Evolutionary conservation across 2,797 vertebrate genomes (phyloP), one percentile per base, ranked within the genome.

Genomic region (Acrocephalus scirpaceus): DNA sequence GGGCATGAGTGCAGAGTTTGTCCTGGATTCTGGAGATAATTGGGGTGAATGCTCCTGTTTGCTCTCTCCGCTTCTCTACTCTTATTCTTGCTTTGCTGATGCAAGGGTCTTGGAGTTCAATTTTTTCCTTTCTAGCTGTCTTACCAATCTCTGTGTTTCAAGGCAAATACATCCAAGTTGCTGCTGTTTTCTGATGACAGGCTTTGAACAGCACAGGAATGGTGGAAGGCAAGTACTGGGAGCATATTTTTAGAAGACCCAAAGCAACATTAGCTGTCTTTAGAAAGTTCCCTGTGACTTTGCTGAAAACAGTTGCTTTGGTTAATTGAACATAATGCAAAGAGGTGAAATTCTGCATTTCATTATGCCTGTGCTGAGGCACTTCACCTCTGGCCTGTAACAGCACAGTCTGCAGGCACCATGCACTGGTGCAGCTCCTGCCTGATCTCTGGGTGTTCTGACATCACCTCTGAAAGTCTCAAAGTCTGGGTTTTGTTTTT

Each of bases 341-440:
- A n/a, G 75, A 76, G 87, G 45, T 72, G 84, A 80, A 57, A 48
- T 58, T 64, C 32, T 64, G 51, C 0, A 1, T 88, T 82, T 91
- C 25, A 2, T 74, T 71, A 9, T 36, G 60, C 25, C 26, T 61
- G 38, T 8, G 7, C 67, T 1, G 5, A 72, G 32, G 38, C 3
- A 0, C 67, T 79, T 87, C 64, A 57, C 77, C 73, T 86, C 78
- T 90, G 86, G 84, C 84, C 65, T 76, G 71, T 26, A 14, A 5
- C 77, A 29, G 56, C 66, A 26, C 25, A 10, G 74, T 76, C 56
- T n/a, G 66, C 79, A 34, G 45, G 38, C 45, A 13, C 4, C 0
- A 12, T 16, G 38, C 0, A 0, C 81, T 42, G 47, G 27, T 57
- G 58, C 78, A 27, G 80, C 86, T 84, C 51, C 9, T 0, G 29